These are phyloP conservation scores for Chaetorhynchus papuensis DNA, from an alignment of 2,113 vertebrate species.

Conservation along the genomic window DNA sequence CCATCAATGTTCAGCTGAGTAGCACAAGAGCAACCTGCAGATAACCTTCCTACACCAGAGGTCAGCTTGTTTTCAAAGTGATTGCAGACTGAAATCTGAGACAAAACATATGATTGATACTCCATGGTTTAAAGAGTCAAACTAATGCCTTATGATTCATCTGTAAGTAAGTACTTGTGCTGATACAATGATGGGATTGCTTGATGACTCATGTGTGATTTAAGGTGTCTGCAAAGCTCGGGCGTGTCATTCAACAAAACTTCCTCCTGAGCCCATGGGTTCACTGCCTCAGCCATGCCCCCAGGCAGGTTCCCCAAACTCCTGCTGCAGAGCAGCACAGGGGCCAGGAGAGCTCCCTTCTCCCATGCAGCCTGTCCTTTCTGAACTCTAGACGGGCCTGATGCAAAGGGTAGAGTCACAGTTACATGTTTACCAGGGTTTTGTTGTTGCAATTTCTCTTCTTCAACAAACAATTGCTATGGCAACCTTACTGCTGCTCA, in stretches of 20 bases:
- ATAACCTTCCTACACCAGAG: background rate
- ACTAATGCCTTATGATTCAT: conserved; percentile 13
- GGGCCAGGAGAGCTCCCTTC: too few species aligned
- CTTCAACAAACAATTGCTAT: conserved; percentile 50
- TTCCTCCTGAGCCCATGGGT: background rate
- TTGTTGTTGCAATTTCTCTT: background rate
- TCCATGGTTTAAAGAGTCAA: background rate
- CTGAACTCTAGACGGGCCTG: fast-evolving
- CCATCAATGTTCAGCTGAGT: background rate
- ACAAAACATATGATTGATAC: conserved; percentile 7
- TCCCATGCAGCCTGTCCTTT: background rate
- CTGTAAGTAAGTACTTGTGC: background rate
- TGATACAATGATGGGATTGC: background rate
- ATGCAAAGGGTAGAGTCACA: background rate
- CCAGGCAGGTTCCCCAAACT: background rate
- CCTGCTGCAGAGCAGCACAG: background rate
- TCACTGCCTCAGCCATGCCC: fast-evolving
- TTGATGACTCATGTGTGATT: background rate
- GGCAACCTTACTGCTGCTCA: conserved; percentile 34
- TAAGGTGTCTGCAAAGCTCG: background rate
- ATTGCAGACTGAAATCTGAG: background rate
- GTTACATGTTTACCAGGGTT: background rate
- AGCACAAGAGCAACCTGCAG: background rate
- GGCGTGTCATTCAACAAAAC: background rate
- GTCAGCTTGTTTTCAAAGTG: background rate